A percentile compares a stretch with the other conserved stretches of the same genome.
phyloP scores from a whole-genome alignment of 2,888 invertebrate species.

The Volucella inanis region DNA sequence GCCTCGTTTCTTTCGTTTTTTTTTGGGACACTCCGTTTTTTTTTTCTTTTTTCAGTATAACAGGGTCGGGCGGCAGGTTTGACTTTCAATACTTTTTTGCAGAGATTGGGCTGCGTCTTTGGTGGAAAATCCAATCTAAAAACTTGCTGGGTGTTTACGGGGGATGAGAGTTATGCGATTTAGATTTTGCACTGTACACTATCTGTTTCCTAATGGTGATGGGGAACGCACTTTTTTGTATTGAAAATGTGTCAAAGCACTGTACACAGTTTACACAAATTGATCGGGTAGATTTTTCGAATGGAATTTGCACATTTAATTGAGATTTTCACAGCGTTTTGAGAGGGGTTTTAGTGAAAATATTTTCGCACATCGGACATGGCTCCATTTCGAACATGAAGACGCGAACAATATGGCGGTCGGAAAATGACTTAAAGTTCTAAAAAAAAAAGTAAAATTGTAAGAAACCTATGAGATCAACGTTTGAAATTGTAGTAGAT shows the following conservation, averaged over 20 bases:
- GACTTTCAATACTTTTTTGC: too few relatives aligned
- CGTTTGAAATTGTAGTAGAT: conserved; percentile 62
- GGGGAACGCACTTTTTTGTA: conserved; percentile 32
- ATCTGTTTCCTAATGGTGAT: conserved; percentile 2
- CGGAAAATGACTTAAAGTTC: conserved; percentile 72
- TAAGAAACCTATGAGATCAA: conserved; percentile 43
- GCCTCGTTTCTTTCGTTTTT: conserved; percentile 62
- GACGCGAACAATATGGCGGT: conserved; percentile 77
- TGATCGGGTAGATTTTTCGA: conserved; percentile 1
- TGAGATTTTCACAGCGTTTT: conserved; percentile 65
- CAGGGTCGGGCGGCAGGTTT: too few relatives aligned
- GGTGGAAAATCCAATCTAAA: conserved; percentile 26
- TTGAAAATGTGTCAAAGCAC: conserved; percentile 17
- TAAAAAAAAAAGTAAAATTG: conserved; percentile 17
- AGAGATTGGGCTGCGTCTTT: not conserved
- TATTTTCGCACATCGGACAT: conserved; percentile 77
- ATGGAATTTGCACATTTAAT: conserved; percentile 77
- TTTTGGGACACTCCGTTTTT: conserved; percentile 46
- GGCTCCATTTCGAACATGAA: conserved; percentile 77
- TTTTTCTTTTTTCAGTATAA: conserved; percentile 19
- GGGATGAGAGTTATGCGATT: conserved; percentile 25
- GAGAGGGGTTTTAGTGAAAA: conserved; percentile 79
- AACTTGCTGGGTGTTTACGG: not conserved
- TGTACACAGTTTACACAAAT: conserved; percentile 26
- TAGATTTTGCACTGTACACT: conserved; percentile 33